Evolutionary conservation across 1,140 invertebrate species (phyloP).

Genomic region (Octopus bimaculoides): DNA sequence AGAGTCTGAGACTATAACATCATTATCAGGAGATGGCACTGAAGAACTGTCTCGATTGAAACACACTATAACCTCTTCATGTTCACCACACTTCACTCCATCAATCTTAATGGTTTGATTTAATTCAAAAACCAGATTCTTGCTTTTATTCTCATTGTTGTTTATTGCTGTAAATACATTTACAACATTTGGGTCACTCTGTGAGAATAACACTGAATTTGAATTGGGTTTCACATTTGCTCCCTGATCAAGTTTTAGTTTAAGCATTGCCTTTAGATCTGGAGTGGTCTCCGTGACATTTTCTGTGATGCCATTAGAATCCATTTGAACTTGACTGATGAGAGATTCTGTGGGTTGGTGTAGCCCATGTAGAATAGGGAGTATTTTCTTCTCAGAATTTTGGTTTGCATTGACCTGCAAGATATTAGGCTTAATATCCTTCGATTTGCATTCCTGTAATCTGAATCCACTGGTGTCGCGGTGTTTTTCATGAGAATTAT

Average conservation of each 20-base stretch:
- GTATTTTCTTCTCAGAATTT: conserved; percentile 9
- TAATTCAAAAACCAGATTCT: not conserved
- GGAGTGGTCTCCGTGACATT: not conserved
- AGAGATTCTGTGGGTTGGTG: conserved; percentile 33
- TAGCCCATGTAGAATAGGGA: conserved; percentile 32
- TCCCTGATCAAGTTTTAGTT: conserved; percentile 9
- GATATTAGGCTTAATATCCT: conserved; percentile 12
- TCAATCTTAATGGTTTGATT: not conserved
- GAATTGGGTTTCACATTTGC: not conserved
- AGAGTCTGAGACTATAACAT: conserved; percentile 7
- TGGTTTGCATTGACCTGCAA: conserved; percentile 12
- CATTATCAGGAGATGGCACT: conserved; percentile 5
- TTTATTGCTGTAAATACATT: conserved; percentile 38
- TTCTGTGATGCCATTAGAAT: not conserved
- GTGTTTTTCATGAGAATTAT: conserved; percentile 12
- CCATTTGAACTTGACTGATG: conserved; percentile 9
- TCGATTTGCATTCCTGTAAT: conserved; percentile 24
- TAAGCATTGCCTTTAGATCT: conserved; percentile 11
- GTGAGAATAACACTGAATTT: not conserved
- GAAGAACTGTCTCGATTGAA: not conserved
- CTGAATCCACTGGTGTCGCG: conserved; percentile 9
- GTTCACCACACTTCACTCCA: not conserved
- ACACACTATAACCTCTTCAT: not conserved
- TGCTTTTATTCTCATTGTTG: not conserved
- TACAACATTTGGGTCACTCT: conserved; percentile 31